Conservation (phyloP, 2,888 invertebrate species). For the Sarcophaga carnaria region DNA sequence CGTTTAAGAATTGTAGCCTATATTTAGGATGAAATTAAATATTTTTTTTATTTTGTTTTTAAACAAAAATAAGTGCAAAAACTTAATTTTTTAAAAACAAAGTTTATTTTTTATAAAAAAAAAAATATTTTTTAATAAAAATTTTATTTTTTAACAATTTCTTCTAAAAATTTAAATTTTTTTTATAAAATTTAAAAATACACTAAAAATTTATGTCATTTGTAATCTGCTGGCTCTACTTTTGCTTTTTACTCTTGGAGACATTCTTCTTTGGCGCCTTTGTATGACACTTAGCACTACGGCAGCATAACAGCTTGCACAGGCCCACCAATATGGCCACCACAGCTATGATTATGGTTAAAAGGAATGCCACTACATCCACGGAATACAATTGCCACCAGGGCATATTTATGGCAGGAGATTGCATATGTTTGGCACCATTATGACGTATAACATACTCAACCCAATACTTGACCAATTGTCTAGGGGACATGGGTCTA, state of each 20-base stretch:
- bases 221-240: constrained; percentile 35
- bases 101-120: too few species aligned
- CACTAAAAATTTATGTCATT: background rate
- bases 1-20: too few species aligned
- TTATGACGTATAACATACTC: constrained; percentile 84
- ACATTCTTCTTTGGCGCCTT: background rate
- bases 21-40: too few species aligned
- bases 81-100: too few species aligned
- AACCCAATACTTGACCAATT: constrained; percentile 83
- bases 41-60: too few species aligned
- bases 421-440: constrained; percentile 83
- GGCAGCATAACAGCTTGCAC: constrained; percentile 61
- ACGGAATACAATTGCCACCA: constrained; percentile 82
- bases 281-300: constrained; percentile 26
- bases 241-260: constrained; percentile 51
- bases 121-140: too few species aligned
- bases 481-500: constrained; percentile 82
- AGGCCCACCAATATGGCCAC: constrained; percentile 43
- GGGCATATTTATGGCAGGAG: constrained; percentile 82
- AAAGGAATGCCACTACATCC: constrained; percentile 80
- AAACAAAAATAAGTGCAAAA: too few species aligned
- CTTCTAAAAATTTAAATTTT: background rate
- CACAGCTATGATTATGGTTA: constrained; percentile 55
- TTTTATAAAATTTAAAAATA: background rate
- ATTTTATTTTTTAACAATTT: too few species aligned